These are phyloP conservation scores for Diglossa cyanea DNA, from an alignment of 2,797 vertebrate species.

Conservation along the genomic window DNA sequence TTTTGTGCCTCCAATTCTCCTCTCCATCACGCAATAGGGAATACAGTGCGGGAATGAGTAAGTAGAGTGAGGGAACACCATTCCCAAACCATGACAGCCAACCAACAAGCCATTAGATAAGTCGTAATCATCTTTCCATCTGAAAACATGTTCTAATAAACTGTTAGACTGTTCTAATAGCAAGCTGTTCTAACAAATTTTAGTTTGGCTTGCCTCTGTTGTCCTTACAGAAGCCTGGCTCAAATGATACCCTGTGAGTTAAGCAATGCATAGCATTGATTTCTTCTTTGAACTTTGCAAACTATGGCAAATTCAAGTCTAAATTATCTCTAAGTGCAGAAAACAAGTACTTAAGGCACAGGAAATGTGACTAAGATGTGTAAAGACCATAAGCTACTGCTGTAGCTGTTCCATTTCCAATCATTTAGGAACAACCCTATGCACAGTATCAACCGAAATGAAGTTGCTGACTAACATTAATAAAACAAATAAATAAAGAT, in stretches of 20 bases:
- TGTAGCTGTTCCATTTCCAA: neutral
- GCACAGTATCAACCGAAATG: neutral
- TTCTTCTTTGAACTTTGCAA: neutral
- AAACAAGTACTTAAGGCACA: neutral
- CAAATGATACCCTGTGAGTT: neutral
- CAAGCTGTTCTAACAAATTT: neutral
- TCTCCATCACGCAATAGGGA: fast-evolving
- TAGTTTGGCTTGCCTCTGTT: neutral
- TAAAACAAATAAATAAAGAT: neutral
- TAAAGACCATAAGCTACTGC: neutral
- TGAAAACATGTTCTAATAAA: neutral
- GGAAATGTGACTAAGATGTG: neutral
- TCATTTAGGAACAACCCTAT: neutral
- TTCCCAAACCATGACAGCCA: neutral
- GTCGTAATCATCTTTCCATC: neutral
- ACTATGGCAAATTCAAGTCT: neutral
- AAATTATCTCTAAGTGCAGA: neutral
- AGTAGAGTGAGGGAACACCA: neutral
- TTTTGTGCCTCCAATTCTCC: neutral
- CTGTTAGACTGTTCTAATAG: too few relatives aligned
- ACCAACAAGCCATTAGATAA: neutral
- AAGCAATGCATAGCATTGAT: neutral
- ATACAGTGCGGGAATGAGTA: fast-evolving
- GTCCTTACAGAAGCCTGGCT: neutral
- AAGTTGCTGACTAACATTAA: neutral